These are phyloP conservation scores for Ormyrus thymus DNA, from an alignment of 2,888 invertebrate species.

Conservation along the genomic window DNA sequence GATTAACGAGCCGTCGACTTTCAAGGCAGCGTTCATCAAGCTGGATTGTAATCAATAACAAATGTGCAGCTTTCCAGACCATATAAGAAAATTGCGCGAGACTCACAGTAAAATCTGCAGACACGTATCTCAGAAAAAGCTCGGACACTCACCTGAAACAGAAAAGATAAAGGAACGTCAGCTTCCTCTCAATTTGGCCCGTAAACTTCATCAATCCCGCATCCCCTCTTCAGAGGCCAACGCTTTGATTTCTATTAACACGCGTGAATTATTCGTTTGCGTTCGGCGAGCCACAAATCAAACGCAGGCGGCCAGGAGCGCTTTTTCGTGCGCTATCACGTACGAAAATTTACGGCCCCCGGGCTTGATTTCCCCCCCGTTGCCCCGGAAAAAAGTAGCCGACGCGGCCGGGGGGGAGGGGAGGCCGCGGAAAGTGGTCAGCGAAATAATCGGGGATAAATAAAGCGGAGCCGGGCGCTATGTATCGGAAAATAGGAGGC, in stretches of 20 bases:
- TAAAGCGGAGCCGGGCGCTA: background rate
- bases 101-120: background rate
- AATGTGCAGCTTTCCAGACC: too few species aligned
- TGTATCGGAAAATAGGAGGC: background rate
- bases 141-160: slow-evolving; percentile 29
- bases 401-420: background rate
- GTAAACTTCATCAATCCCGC: too few species aligned
- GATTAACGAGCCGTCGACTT: too few species aligned
- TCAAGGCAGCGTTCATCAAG: too few species aligned
- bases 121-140: background rate
- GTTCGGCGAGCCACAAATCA: slow-evolving; percentile 33
- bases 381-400: background rate
- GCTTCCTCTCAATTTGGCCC: too few species aligned
- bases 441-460: slow-evolving; percentile 37
- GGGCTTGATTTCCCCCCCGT: slow-evolving; percentile 23
- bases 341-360: slow-evolving; percentile 21
- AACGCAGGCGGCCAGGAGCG: background rate
- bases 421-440: background rate
- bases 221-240: too few species aligned
- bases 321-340: slow-evolving; percentile 22
- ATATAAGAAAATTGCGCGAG: background rate
- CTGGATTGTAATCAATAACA: too few species aligned
- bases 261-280: slow-evolving; percentile 5
- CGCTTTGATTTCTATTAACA: too few species aligned
- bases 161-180: slow-evolving; percentile 5